Conservation (phyloP, 2,113 vertebrate genomes). For the Syngnathoides biaculeatus region DNA sequence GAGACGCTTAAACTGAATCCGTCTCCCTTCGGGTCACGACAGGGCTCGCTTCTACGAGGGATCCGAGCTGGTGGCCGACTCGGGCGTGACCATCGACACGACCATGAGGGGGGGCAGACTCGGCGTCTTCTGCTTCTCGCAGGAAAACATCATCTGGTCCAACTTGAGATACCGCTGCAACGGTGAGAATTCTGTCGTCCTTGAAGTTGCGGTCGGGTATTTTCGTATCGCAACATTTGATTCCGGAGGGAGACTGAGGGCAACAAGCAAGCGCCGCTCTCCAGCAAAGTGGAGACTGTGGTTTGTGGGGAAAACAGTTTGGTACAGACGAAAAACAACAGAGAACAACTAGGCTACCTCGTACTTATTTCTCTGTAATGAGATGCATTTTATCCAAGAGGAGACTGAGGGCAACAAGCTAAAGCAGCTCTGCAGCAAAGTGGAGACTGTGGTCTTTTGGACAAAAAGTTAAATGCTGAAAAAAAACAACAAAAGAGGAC, state of each 20-base stretch:
- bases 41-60: constrained; percentile 93
- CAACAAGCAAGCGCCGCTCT: no score
- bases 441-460: constrained; percentile 2
- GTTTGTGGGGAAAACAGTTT: not conserved
- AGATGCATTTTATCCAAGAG: no score
- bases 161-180: constrained; percentile 98
- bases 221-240: not conserved
- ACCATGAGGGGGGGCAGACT: constrained; percentile 97
- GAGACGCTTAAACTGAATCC: not conserved
- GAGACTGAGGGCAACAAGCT: no score
- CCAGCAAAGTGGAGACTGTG: not conserved
- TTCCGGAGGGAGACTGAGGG: no score
- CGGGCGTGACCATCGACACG: constrained; percentile 95
- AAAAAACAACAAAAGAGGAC: no score
- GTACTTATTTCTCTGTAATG: no score
- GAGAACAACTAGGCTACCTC: not conserved
- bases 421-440: no score
- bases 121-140: constrained; percentile 98
- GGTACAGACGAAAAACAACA: not conserved
- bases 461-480: not conserved
- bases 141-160: constrained; percentile 99
- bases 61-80: constrained; percentile 91
- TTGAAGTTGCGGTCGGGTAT: not conserved
- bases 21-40: not conserved
- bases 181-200: constrained; percentile 69